These are phyloP conservation scores for Onychomys arenicola DNA, from an alignment of 2,797 vertebrate genomes.

Conservation along the genomic window DNA sequence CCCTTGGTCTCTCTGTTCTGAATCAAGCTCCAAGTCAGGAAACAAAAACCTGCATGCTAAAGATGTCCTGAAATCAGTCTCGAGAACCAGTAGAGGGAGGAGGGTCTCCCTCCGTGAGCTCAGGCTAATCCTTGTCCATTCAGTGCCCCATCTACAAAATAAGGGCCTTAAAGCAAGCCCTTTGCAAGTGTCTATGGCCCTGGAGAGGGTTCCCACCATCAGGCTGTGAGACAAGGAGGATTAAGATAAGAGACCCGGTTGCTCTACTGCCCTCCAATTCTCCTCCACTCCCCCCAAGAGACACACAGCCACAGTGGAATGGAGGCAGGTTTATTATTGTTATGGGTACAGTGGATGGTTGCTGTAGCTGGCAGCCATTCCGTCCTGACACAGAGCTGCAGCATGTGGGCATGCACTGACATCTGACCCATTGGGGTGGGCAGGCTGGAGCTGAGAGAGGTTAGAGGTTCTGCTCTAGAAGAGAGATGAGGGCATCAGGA, in stretches of 20 bases:
- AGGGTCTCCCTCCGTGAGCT: not conserved
- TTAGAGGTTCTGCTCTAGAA: constrained; percentile 85
- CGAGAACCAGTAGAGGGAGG: not conserved
- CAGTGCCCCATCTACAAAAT: not conserved
- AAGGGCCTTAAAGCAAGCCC: not conserved
- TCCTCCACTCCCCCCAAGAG: not conserved
- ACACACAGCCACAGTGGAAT: not conserved
- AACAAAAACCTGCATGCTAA: not conserved
- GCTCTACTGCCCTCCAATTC: accelerated
- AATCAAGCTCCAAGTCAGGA: not conserved
- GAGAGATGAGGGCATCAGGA: constrained; percentile 74
- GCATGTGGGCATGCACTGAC: not conserved
- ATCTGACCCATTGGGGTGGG: constrained; percentile 55
- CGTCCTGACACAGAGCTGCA: not conserved
- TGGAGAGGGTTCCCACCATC: not conserved
- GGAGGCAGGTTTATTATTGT: constrained; percentile 79
- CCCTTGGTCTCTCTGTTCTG: not conserved
- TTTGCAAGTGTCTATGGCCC: not conserved
- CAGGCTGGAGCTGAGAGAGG: constrained; percentile 72
- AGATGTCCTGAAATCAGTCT: not conserved
- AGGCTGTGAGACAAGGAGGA: accelerated
- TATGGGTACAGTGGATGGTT: accelerated
- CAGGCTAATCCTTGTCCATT: not conserved
- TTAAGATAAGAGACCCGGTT: not conserved
- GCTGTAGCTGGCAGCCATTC: not conserved